Evolutionary conservation across 2,113 vertebrate genomes (phyloP), one percentile per base, ranked within the genome.

Genomic region (Tenrec ecaudatus): DNA sequence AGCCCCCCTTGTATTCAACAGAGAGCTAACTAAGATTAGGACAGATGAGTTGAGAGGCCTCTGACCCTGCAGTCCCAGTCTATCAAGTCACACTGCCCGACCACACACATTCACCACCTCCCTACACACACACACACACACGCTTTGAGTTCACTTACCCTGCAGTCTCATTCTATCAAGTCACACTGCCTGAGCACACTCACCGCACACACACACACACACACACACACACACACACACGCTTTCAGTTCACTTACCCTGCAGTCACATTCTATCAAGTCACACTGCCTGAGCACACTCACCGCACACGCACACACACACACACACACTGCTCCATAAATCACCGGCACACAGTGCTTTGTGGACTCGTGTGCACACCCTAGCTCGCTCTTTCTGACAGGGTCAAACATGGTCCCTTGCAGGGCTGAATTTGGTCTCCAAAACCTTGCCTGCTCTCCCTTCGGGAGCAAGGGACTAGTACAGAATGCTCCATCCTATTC

Each of bases 201-300:
- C n/a, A n/a, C n/a, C n/a, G n/a, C n/a, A n/a, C 47, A 53, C 47
- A 53, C 47, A 8, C 47, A 53, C 47, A 53, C 47, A 53, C 47
- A 53, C 47, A 53, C 47, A 10, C 47, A n/a, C n/a, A n/a, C n/a
- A n/a, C n/a, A n/a, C n/a, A n/a, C n/a, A n/a, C n/a, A n/a, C n/a
- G n/a, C n/a, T n/a, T n/a, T n/a, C n/a, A 79, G 57, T 96, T 53
- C 85, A 88, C 27, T 53, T 66, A 43, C 53, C 66, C 31, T 57
- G n/a, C 33, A 47, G 77, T 47, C 89, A 80, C 62, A 93, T 29
- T 90, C 53, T 84, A 92, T 3, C 81, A 71, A 73, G 16, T 19
- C 77, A 82, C 75, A 57, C 38, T 88, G 31, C 16, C 66, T 71
- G 43, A 94, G 82, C 33, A 90, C 91, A 88, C 57, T 93, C 43